Base-by-base conservation (phyloP, 2,888 invertebrate species). In the Drosophila mimetica region DNA sequence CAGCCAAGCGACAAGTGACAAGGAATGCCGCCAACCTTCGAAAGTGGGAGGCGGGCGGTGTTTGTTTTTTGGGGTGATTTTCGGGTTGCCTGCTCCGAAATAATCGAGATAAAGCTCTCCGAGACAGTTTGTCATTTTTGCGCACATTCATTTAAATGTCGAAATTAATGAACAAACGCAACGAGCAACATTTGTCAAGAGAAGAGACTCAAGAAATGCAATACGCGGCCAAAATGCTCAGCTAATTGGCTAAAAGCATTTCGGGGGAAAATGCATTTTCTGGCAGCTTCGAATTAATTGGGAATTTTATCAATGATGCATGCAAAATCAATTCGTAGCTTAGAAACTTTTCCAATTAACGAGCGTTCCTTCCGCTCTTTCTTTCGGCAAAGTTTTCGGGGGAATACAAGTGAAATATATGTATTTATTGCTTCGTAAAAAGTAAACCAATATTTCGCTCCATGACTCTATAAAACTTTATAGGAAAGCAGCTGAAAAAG, bases 261-360 rank as follows among this genome's bases (percentile, higher is more conserved):
- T 44, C 18, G 37, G 20, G 22, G 18, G 32, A 65, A 53, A 34
- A 11, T 37, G 37, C 18, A 39, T 18, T 39, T 39, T 5, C 16
- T 34, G 25, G 4, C 41, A 65, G 14, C 44, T 47, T 32, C 20
- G 22, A 59, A 64, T 59, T 75, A 74, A 61, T 57, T 53, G 52
- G 60, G 39, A 55, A 42, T 61, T 74, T 53, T n/a, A 52, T 66
- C 73, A 70, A 53, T 50, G 64, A 53, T 67, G 71, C 73, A 64
- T 59, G 41, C 53, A 71, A 76, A 79, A 71, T 57, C 69, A 64
- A 66, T 71, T 59, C 60, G 66, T 47, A 70, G 70, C 34, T 53
- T 18, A n/a, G 25, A 77, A 83, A 83, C 69, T 83, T 83, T 77
- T 83, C 71, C 76, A 83, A 79, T 79, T 79, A 79, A 64, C 36